These are phyloP conservation scores for Petrolisthes cinctipes DNA, from an alignment of 2,888 invertebrate species.

Conservation along the genomic window DNA sequence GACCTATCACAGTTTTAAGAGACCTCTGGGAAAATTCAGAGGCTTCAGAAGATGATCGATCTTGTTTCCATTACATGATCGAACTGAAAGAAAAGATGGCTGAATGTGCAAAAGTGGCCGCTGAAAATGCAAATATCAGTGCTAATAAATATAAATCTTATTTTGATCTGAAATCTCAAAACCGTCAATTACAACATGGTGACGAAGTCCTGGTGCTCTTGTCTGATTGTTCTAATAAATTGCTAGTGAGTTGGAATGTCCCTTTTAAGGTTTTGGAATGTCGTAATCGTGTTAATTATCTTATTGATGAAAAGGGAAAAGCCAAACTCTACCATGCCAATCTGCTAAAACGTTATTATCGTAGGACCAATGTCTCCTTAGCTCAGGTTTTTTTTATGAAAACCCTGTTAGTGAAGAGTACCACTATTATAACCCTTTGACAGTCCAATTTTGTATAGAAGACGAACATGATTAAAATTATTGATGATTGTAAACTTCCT, in stretches of 20 bases:
- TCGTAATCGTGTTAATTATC: constrained; percentile 2
- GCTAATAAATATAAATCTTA: constrained; percentile 37
- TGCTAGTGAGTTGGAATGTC: constrained; percentile 26
- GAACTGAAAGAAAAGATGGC: too few relatives aligned
- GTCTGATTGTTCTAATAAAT: constrained; percentile 6
- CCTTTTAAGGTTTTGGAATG: constrained; percentile 21
- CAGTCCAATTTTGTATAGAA: too few relatives aligned
- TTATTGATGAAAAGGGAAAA: constrained; percentile 12
- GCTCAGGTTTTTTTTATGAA: neutral
- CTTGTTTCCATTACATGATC: too few relatives aligned
- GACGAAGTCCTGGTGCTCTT: constrained; percentile 27
- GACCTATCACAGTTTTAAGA: too few relatives aligned
- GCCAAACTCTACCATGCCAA: constrained; percentile 12
- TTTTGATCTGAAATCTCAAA: constrained; percentile 22
- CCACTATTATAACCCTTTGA: too few relatives aligned
- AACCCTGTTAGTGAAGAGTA: too few relatives aligned
- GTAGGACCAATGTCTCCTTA: neutral
- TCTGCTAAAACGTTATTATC: constrained; percentile 17
- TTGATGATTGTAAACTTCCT: too few relatives aligned
- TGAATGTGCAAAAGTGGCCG: too few relatives aligned
- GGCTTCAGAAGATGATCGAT: too few relatives aligned
- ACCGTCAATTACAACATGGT: constrained; percentile 2
- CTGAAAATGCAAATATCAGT: too few relatives aligned
- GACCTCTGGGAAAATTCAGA: too few relatives aligned
- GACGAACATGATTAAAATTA: too few relatives aligned